Percentiles rank a stretch among this genome's conserved stretches.
These are phyloP conservation scores for Endotricha flammealis DNA, from an alignment of 2,888 invertebrate genomes.

Conservation along the genomic window DNA sequence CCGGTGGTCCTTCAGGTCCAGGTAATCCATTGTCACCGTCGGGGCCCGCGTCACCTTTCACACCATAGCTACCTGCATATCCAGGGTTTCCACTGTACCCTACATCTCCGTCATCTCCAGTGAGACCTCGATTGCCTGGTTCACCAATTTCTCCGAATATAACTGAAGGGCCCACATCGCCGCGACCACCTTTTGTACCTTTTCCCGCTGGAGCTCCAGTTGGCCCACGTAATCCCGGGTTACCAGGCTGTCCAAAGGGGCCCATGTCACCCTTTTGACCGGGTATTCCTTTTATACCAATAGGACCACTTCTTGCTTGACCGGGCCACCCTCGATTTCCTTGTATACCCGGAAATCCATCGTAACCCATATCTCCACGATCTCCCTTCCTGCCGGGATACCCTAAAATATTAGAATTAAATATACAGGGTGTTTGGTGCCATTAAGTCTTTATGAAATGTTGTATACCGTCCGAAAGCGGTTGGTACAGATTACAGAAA, in stretches of 20 bases:
- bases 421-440: too few species aligned
- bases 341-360: constrained; percentile 46
- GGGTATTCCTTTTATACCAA: constrained; percentile 82
- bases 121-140: constrained; percentile 53
- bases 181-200: constrained; percentile 75
- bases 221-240: constrained; percentile 63
- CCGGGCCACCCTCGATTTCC: constrained; percentile 62
- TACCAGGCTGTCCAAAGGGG: constrained; percentile 79
- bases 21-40: constrained; percentile 76
- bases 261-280: constrained; percentile 83
- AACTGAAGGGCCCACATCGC: constrained; percentile 62
- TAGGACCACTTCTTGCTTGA: constrained; percentile 42
- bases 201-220: constrained; percentile 81
- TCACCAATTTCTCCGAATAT: constrained; percentile 56
- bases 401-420: constrained; percentile 24
- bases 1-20: constrained; percentile 45
- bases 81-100: constrained; percentile 81
- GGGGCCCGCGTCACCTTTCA: constrained; percentile 31
- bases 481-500: too few species aligned
- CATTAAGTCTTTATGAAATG: too few species aligned
- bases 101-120: constrained; percentile 16
- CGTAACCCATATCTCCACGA: constrained; percentile 49
- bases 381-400: constrained; percentile 45
- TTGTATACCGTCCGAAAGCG: too few species aligned
- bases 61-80: neutral